Conservation (phyloP, 2,888 invertebrate species). For the Bruchidius siliquastri region DNA sequence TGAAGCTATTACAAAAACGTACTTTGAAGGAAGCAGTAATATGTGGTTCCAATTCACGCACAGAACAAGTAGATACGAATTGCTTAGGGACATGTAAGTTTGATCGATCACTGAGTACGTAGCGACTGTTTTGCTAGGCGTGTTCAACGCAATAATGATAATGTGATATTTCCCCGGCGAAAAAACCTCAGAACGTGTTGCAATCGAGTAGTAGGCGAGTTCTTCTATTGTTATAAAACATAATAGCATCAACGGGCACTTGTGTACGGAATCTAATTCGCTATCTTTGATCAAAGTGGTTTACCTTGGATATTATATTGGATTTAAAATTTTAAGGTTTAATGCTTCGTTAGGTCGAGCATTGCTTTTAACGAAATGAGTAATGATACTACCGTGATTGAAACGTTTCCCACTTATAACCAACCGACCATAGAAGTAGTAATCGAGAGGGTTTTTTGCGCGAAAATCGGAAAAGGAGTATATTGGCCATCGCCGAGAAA, state of each 20-base stretch:
- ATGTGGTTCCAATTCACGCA: too few species aligned
- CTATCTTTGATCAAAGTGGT: slow-evolving; percentile 21
- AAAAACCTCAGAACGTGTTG: slow-evolving; percentile 13
- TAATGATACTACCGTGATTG: neutral
- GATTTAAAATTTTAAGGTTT: slow-evolving; percentile 1
- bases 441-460: neutral
- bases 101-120: neutral
- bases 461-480: neutral
- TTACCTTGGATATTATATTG: slow-evolving; percentile 19
- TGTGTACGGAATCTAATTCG: slow-evolving; percentile 21
- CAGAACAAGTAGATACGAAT: too few species aligned
- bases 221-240: slow-evolving; percentile 19
- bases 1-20: too few species aligned
- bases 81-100: too few species aligned
- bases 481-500: neutral
- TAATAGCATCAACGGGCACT: slow-evolving; percentile 19
- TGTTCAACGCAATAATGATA: slow-evolving; percentile 15
- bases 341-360: neutral
- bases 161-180: slow-evolving; percentile 16
- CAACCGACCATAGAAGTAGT: neutral
- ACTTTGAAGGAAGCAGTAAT: too few species aligned
- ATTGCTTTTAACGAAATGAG: slow-evolving; percentile 1
- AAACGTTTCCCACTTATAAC: neutral
- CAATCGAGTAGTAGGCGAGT: slow-evolving; percentile 17
- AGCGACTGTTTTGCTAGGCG: neutral